Conservation (phyloP, 2,888 invertebrate species). For the Muschampia plurimacula region DNA sequence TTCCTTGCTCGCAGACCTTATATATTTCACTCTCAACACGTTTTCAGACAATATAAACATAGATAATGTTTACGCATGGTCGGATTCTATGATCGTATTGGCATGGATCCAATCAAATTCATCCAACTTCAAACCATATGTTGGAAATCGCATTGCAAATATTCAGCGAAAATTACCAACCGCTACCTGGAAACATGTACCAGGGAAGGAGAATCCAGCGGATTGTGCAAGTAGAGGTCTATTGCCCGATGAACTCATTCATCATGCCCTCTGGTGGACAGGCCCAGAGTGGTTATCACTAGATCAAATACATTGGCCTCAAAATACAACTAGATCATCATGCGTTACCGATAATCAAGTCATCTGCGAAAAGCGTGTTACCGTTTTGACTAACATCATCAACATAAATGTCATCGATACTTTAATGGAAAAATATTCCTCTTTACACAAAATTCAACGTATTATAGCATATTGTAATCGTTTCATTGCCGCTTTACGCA, state of each 20-base stretch:
- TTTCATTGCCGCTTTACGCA: constrained; percentile 2
- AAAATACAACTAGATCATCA: no score
- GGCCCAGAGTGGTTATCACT: no score
- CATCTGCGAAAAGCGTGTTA: no score
- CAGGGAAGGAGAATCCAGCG: constrained; percentile 9
- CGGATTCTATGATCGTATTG: constrained; percentile 7
- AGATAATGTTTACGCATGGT: constrained; percentile 5
- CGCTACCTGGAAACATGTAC: constrained; percentile 11
- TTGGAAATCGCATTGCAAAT: constrained; percentile 8
- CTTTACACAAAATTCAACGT: no score
- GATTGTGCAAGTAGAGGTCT: constrained; percentile 16
- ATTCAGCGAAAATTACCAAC: constrained; percentile 9
- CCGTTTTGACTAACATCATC: no score
- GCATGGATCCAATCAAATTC: constrained; percentile 8
- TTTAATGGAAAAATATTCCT: no score
- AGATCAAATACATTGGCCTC: no score
- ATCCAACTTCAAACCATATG: neutral
- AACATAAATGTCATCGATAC: no score
- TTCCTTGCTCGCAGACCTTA: no score
- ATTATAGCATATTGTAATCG: neutral
- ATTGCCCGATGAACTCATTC: constrained; percentile 1
- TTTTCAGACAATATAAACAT: neutral
- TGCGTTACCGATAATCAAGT: no score
- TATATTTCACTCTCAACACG: neutral
- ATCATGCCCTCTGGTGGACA: neutral